Base-by-base conservation (phyloP, 2,888 invertebrate genomes). In the Microchrysa polita region DNA sequence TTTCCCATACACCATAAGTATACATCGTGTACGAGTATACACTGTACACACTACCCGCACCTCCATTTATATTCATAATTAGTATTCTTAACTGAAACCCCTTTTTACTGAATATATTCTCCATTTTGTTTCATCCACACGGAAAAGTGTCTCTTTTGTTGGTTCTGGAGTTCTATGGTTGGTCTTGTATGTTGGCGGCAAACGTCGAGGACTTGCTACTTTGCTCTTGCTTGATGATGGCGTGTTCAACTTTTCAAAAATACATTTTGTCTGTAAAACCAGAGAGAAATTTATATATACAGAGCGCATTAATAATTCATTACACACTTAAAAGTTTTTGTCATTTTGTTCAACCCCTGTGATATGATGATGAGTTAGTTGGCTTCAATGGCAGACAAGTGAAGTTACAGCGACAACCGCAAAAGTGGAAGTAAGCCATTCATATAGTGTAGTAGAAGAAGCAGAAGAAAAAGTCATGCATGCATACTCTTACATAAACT, bases 261-360 rank as follows among this genome's bases (percentile, higher is more conserved):
- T 61, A 61, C 61, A 40, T 61, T 61, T 16, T 9, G 65, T 48
- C 65, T 65, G 65, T 65, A 34, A 65, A 65, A 48, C 65, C 65
- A 48, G 65, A 65, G 61, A 61, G n/a, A n/a, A n/a, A n/a, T n/a
- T n/a, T 44, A 65, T 44, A 48, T 44, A 65, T 65, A 1, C 48
- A 65, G n/a, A n/a, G 65, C 67, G 40, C 67, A 67, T 67, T 55
- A 67, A 67, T 67, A 67, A 67, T 67, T 67, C 67, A 67, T 67
- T 67, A 55, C 55, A 67, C 53, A 67, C 67, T 67, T 67, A 67
- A 67, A 55, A 67, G 55, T 67, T 67, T 67, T 67, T 55, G 67
- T 67, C 67, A 67, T 44, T 65, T 65, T 65, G 65, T 65, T 65
- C 65, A 65, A 65, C 65, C 65, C 65, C 65, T 48, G 65, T 65